Evolutionary conservation across 2,797 vertebrate species (phyloP), one percentile per base, ranked within the genome.

Genomic region (Leptoclinus maculatus): DNA sequence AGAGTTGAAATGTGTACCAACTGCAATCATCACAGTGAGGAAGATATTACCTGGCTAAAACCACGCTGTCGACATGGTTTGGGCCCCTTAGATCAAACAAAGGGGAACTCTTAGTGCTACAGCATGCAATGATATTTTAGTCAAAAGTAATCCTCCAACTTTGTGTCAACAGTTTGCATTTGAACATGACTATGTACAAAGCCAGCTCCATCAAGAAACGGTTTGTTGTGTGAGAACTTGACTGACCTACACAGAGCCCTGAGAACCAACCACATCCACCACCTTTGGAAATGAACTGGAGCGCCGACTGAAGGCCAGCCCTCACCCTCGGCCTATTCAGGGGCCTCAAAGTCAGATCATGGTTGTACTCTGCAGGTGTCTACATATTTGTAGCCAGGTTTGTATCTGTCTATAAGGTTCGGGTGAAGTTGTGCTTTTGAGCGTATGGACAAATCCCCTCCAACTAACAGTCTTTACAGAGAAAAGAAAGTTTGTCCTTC

Each of bases 401-500:
- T 13, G 34, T 38, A n/a, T 67, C 23, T 12, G 25, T 41, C 23
- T 29, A 1, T 27, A 25, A 27, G 34, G 36, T 29, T 0, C 6
- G 11, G 0, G 21, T 23, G 19, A 57, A 21, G 16, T 60, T 74
- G n/a, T 43, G 25, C 34, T 74, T 59, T 23, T 34, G 53, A 16
- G 3, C 4, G 9, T 25, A 77, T 75, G 56, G 38, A 60, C 51
- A 66, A 63, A 71, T 2, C 10, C 47, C 11, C 3, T 66, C 19
- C n/a, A 54, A 7, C 34, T 3, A n/a, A n/a, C 66, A 21, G 27
- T 57, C 53, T 70, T 74, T 36, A 23, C 56, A 63, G 43, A 65
- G 34, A 43, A 16, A 43, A 25, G 29, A 79, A 36, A 10, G 32
- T 74, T 74, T 53, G 68, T 85, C 81, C 78, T 84, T 84, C 47